Evolutionary conservation across 2,113 vertebrate genomes (phyloP).

Genomic region (Butastur rufipennis): DNA sequence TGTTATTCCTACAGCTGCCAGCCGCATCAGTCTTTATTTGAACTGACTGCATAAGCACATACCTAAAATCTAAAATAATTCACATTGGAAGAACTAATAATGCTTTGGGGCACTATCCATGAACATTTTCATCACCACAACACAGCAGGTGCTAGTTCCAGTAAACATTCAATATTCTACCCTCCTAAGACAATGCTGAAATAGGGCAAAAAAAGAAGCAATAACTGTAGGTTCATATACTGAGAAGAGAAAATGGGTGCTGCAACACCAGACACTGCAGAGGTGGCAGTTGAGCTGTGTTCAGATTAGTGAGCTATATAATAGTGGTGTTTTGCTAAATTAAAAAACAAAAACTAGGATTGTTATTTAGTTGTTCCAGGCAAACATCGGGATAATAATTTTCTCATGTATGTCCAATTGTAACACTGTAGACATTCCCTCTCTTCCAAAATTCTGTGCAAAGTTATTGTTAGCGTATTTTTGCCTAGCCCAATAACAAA

Average conservation of each 20-base stretch:
- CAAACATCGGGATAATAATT: neutral
- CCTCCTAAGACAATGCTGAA: neutral
- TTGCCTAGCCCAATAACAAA: neutral
- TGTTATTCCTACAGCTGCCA: neutral
- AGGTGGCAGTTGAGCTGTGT: neutral
- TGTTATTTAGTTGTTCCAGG: neutral
- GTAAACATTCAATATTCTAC: neutral
- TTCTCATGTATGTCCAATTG: neutral
- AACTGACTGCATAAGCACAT: neutral
- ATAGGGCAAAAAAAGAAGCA: neutral
- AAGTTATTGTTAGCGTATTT: neutral
- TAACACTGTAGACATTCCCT: neutral
- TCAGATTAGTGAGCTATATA: neutral
- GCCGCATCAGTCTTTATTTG: neutral
- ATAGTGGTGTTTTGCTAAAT: neutral
- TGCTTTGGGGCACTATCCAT: neutral
- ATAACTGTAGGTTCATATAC: neutral
- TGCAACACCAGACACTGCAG: neutral
- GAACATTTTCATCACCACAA: neutral
- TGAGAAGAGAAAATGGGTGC: neutral
- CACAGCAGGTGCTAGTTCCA: neutral
- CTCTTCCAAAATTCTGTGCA: neutral
- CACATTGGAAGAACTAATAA: neutral
- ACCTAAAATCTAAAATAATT: neutral
- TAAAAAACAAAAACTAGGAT: neutral